Conservation (phyloP, 1,140 invertebrate genomes). For the Drosophila lacertosa region DNA sequence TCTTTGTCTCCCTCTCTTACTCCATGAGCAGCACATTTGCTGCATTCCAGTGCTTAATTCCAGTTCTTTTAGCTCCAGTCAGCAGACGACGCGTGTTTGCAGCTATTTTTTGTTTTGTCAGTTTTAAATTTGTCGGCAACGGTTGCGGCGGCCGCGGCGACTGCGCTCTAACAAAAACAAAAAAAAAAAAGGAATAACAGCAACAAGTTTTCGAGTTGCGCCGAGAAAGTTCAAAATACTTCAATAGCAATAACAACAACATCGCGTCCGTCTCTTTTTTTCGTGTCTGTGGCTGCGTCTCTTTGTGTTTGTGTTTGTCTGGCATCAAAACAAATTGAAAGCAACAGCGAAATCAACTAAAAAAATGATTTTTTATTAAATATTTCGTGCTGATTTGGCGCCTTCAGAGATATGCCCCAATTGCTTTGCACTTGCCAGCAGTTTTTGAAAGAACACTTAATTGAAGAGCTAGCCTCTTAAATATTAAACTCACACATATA, state of each 20-base stretch:
- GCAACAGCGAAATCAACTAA: slow-evolving; percentile 37
- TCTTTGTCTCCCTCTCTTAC: neutral
- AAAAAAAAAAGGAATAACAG: slow-evolving; percentile 4
- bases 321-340: slow-evolving; percentile 4
- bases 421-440: slow-evolving; percentile 42
- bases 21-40: neutral
- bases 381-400: slow-evolving; percentile 46
- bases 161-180: slow-evolving; percentile 30
- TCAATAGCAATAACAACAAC: slow-evolving; percentile 18
- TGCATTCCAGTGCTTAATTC: slow-evolving; percentile 35
- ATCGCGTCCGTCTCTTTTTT: slow-evolving; percentile 7
- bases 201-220: slow-evolving; percentile 45
- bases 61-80: slow-evolving; percentile 10
- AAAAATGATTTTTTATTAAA: slow-evolving; percentile 42
- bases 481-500: neutral
- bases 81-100: slow-evolving; percentile 10
- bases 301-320: too few species aligned
- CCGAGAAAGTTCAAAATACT: slow-evolving; percentile 45
- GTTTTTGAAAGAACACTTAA: slow-evolving; percentile 30
- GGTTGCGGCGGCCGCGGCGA: slow-evolving; percentile 24
- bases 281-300: slow-evolving; percentile 3
- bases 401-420: slow-evolving; percentile 30
- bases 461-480: slow-evolving; percentile 20
- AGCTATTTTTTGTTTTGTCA: slow-evolving; percentile 38
- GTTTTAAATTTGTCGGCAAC: slow-evolving; percentile 31